These are phyloP conservation scores for Chloebia gouldiae DNA, from an alignment of 2,113 vertebrate genomes.

Conservation along the genomic window DNA sequence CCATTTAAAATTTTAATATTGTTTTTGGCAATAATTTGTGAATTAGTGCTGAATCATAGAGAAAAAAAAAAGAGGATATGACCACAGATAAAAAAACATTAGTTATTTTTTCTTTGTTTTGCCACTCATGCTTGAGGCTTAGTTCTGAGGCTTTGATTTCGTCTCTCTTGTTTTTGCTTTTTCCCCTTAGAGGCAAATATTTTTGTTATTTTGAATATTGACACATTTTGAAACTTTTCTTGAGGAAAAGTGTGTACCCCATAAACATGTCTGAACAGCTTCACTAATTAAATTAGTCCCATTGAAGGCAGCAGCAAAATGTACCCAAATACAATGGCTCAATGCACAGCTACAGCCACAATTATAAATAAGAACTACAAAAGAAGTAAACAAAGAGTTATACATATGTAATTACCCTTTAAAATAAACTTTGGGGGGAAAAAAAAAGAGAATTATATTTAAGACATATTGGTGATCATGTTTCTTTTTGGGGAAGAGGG, in stretches of 20 bases:
- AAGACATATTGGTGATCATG: neutral
- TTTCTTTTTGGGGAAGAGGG: neutral
- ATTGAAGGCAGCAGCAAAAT: neutral
- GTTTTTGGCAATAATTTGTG: neutral
- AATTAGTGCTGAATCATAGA: neutral
- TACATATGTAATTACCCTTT: neutral
- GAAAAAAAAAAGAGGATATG: neutral
- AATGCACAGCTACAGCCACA: neutral
- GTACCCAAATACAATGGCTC: neutral
- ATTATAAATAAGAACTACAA: neutral
- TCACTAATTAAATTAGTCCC: neutral
- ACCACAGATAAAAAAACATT: neutral
- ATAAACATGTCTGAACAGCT: neutral
- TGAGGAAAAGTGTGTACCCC: neutral
- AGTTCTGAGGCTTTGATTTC: neutral
- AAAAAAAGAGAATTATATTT: neutral
- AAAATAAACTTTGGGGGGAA: neutral
- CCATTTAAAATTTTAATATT: neutral
- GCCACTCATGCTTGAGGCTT: neutral
- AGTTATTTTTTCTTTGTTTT: neutral
- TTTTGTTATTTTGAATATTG: neutral
- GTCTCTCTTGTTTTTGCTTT: neutral
- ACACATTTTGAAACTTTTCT: neutral
- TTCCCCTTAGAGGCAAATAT: neutral
- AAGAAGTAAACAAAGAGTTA: neutral